Percentiles rank a stretch among this genome's conserved stretches.
These are phyloP conservation scores for Steatornis caripensis DNA, from an alignment of 2,113 vertebrate species.

Conservation along the genomic window DNA sequence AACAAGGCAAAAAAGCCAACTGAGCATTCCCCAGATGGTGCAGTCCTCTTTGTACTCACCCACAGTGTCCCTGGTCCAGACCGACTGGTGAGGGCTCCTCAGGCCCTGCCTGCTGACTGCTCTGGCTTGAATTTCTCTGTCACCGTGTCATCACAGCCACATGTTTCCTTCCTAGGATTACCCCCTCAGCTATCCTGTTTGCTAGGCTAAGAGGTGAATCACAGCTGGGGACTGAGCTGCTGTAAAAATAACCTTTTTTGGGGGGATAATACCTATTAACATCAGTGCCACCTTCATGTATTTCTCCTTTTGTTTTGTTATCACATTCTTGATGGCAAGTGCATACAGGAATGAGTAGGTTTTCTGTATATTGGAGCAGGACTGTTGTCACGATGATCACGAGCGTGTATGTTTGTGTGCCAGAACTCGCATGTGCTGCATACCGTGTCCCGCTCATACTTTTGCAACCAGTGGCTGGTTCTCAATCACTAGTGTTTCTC, in stretches of 20 bases:
- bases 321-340: neutral
- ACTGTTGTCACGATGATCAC: rapidly evolving
- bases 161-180: too few species aligned
- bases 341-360: neutral
- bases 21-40: neutral
- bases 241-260: neutral
- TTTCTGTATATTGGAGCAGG: neutral
- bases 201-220: neutral
- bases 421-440: neutral
- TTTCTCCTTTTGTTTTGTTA: neutral
- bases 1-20: neutral
- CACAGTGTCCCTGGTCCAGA: neutral
- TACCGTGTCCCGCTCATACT: neutral
- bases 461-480: neutral
- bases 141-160: neutral
- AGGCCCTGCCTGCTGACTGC: neutral
- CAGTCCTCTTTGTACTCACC: neutral
- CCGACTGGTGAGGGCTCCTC: neutral
- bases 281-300: neutral
- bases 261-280: neutral
- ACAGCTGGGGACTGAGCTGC: neutral
- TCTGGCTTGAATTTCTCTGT: neutral
- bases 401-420: rapidly evolving
- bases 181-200: neutral
- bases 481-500: neutral